Evolutionary conservation across 2,113 vertebrate genomes (phyloP).

Genomic region (Corydoras maculifer): DNA sequence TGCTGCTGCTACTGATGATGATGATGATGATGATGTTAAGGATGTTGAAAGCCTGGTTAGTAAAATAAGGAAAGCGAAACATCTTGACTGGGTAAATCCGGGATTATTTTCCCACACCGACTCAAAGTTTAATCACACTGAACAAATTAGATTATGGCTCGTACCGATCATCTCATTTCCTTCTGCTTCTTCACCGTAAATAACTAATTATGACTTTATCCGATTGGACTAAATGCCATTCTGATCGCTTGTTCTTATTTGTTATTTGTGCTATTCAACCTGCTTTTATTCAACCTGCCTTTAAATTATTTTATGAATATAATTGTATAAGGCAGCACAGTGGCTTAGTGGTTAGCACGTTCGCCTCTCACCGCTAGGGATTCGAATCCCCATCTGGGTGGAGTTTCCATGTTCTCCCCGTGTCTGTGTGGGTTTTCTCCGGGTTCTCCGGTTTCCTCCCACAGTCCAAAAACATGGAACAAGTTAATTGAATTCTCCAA

Average conservation of each 20-base stretch:
- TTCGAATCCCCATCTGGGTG: no score
- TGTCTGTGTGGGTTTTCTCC: no score
- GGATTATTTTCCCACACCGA: slow-evolving; percentile 67
- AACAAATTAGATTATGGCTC: slow-evolving; percentile 73
- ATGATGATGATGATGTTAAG: neutral
- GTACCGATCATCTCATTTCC: slow-evolving; percentile 55
- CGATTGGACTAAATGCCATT: neutral
- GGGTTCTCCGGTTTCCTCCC: no score
- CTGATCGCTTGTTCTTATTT: no score
- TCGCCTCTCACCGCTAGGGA: no score
- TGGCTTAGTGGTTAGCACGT: no score
- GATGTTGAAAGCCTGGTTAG: neutral
- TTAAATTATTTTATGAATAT: no score
- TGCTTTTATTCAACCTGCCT: neutral
- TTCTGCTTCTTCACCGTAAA: slow-evolving; percentile 44
- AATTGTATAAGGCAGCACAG: no score
- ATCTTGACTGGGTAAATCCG: neutral
- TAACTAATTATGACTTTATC: slow-evolving; percentile 10
- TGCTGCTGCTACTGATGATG: neutral
- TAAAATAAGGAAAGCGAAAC: neutral
- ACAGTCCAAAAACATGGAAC: no score
- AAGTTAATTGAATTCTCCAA: no score
- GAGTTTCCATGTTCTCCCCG: no score
- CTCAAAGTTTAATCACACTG: slow-evolving; percentile 67
- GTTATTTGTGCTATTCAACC: neutral